Evolutionary conservation across 1,140 invertebrate species (phyloP).

Genomic region (Papilio polyxenes): DNA sequence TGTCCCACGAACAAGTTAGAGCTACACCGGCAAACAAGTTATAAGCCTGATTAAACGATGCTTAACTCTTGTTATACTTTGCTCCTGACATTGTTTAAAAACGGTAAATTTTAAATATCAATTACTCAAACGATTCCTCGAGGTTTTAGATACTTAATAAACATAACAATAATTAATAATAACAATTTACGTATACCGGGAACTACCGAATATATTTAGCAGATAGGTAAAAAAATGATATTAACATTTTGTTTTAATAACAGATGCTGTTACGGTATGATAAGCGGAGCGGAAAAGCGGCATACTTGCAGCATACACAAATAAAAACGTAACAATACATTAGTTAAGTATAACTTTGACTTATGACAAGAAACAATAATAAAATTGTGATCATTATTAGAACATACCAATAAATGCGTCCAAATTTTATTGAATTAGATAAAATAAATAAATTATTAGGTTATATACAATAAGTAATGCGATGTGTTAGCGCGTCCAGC

Average conservation of each 20-base stretch:
- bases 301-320: conserved; percentile 46
- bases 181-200: background rate
- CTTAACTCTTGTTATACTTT: background rate
- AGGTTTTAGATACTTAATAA: background rate
- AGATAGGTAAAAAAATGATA: background rate
- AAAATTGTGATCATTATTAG: conserved; percentile 74
- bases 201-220: conserved; percentile 3
- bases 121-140: conserved; percentile 23
- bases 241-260: conserved; percentile 26
- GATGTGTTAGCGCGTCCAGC: conserved; percentile 47
- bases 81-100: background rate
- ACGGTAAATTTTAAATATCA: background rate
- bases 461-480: conserved; percentile 48
- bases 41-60: background rate
- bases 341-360: conserved; percentile 53
- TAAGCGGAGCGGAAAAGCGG: conserved; percentile 39
- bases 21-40: conserved; percentile 15
- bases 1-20: conserved; percentile 11
- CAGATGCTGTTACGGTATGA: conserved; percentile 48
- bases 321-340: conserved; percentile 49
- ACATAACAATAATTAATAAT: too few relatives aligned
- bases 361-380: conserved; percentile 78
- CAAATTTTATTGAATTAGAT: conserved; percentile 72
- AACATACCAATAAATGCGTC: conserved; percentile 75
- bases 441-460: conserved; percentile 44